These are phyloP conservation scores for Trinorchestia longiramus DNA, from an alignment of 1,140 invertebrate species.

Conservation along the genomic window DNA sequence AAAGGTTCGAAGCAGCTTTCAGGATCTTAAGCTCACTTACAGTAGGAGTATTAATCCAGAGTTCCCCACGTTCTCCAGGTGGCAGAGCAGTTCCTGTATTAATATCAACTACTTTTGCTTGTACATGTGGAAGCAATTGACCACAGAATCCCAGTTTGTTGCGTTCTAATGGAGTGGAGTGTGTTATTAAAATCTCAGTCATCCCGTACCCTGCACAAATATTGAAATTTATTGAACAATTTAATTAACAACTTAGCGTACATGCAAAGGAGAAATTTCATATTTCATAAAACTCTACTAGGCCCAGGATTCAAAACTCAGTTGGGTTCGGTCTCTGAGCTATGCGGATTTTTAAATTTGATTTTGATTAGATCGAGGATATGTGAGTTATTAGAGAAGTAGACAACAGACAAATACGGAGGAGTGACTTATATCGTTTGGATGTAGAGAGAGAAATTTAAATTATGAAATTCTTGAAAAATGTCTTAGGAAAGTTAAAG, in stretches of 20 bases:
- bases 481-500: too few species aligned
- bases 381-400: too few species aligned
- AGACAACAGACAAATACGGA: too few species aligned
- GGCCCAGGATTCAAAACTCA: background rate
- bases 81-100: conserved; percentile 54
- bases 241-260: background rate
- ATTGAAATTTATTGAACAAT: background rate
- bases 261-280: background rate
- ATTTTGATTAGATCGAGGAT: background rate
- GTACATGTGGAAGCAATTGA: conserved; percentile 41
- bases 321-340: background rate
- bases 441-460: too few species aligned
- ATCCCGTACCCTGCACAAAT: conserved; percentile 59
- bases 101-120: conserved; percentile 57
- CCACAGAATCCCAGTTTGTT: conserved; percentile 67
- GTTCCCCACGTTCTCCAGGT: conserved; percentile 54
- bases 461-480: too few species aligned
- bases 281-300: background rate
- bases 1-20: background rate
- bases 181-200: conserved; percentile 58
- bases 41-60: conserved; percentile 57
- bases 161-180: conserved; percentile 20
- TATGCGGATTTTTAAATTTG: background rate
- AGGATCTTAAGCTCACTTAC: background rate
- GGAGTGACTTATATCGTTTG: too few species aligned